Base-by-base conservation (phyloP, 2,113 vertebrate genomes). In the Romanogobio albipinnatus region DNA sequence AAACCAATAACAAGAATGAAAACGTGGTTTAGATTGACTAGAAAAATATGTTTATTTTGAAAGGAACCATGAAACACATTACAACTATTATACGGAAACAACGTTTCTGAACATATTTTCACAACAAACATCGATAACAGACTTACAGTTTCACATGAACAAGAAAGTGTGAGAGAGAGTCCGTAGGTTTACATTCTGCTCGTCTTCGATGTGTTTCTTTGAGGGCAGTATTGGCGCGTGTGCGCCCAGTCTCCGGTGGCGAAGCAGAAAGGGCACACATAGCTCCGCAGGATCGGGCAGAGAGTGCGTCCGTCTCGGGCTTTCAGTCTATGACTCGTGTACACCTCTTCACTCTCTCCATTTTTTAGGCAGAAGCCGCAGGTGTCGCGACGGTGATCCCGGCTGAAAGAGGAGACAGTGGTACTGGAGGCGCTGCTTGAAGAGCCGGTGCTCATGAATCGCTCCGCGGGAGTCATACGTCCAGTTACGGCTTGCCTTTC, bases 161-260 rank as follows among this genome's bases (percentile, higher is more conserved):
- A 49, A 19, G 13, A 49, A 19, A 19, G 10, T 24, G 1, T 53
- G 3, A 15, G 76, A 1, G 45, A n/a, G 66, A 1, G 45, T 11
- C 11, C 29, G 9, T 11, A 0, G 49, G 9, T 56, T 77, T 61
- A 82, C 22, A 8, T 10, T 10, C n/a, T 14, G 39, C 1, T 33
- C 33, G 39, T 36, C 17, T 51, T 8, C 15, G 10, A 11, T 5
- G 26, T 14, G 73, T 14, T 58, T 22, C 66, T 62, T 84, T 56
- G 49, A 9, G 95, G 95, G 26, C 96, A 97, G 87, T 97, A 96
- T 24, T 93, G 94, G 88, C 94, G 94, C 0, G 96, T 97, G 91
- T 97, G 96, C 0, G 96, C 96, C 8, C 70, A 24, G 76, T 94
- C 95, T 0, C 95, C 96, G 0, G 94, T 96, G 83, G 95, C 95